Evolutionary conservation across 2,113 vertebrate species (phyloP).

Genomic region (Steatornis caripensis): DNA sequence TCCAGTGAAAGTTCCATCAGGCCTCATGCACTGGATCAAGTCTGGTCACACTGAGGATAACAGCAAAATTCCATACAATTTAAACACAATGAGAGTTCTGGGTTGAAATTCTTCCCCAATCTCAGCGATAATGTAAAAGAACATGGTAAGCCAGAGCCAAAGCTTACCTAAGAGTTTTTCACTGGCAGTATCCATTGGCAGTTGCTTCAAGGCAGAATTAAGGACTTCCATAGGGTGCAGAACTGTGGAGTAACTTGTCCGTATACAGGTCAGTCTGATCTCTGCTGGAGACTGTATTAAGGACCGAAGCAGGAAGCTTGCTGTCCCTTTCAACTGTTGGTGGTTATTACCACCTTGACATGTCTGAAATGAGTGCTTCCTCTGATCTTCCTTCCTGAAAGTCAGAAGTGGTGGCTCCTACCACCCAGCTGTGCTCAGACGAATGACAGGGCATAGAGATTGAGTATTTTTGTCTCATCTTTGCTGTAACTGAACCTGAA

Average conservation of each 20-base stretch:
- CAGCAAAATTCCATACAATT: background rate
- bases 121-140: background rate
- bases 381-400: background rate
- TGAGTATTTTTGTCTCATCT: background rate
- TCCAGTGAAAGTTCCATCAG: background rate
- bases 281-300: background rate
- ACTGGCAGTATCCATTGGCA: background rate
- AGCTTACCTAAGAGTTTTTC: background rate
- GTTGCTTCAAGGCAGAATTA: background rate
- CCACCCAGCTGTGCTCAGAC: background rate
- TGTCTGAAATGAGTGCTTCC: background rate
- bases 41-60: background rate
- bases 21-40: fast-evolving
- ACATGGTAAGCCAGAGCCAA: background rate
- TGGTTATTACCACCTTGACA: background rate
- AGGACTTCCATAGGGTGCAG: background rate
- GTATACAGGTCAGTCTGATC: background rate
- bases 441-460: fast-evolving
- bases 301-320: background rate
- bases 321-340: background rate
- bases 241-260: background rate
- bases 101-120: background rate
- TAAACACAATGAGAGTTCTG: background rate
- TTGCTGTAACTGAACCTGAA: background rate
- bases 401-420: background rate